Base-by-base conservation (phyloP, 2,888 invertebrate genomes). In the Drosophila mayaguana region DNA sequence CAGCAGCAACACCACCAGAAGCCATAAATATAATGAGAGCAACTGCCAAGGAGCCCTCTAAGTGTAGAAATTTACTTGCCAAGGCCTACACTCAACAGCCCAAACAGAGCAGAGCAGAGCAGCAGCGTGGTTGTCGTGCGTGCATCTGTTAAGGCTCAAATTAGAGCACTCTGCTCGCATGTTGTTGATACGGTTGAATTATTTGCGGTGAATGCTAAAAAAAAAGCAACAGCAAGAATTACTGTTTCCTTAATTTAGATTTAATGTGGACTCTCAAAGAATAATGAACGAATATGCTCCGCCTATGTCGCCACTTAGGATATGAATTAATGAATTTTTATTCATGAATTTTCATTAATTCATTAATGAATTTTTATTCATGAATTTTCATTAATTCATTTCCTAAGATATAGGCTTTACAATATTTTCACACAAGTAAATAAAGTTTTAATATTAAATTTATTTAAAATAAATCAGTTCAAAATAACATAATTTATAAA, bases 81-180 rank as follows among this genome's bases (percentile, higher is more conserved):
- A 40, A 34, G 32, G 32, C 28, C 42, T 14, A 20, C 32, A 22
- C 59, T 18, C 25, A 12, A 32, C 32, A 25, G 63, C n/a, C 51
- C 36, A 42, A 51, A 57, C 43, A 32, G 43, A 14, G 46, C 38
- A 8, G 38, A 14, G 14, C 8, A 8, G 7, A 38, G n/a, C 38
- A 38, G 22, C 28, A 28, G 28, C 20, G 62, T 42, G 68, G 42
- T 50, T 55, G 25, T 60, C 78, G 61, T 78, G 78, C 76, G 80
- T 78, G 73, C 64, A 66, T 75, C 67, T 70, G 73, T 74, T 79
- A 71, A 78, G 75, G 67, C 60, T 64, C 75, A 78, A 80, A 81
- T 82, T 84, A 82, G 80, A 80, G 70, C 75, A 81, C 82, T 81
- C 72, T 55, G 60, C 67, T 61, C 62, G 70, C 56, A 59, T 68